Evolutionary conservation across 92 coral and sea anemone species (phyloP), one percentile per base, ranked within the genome.

Genomic region (Umimayanthus kanabou): DNA sequence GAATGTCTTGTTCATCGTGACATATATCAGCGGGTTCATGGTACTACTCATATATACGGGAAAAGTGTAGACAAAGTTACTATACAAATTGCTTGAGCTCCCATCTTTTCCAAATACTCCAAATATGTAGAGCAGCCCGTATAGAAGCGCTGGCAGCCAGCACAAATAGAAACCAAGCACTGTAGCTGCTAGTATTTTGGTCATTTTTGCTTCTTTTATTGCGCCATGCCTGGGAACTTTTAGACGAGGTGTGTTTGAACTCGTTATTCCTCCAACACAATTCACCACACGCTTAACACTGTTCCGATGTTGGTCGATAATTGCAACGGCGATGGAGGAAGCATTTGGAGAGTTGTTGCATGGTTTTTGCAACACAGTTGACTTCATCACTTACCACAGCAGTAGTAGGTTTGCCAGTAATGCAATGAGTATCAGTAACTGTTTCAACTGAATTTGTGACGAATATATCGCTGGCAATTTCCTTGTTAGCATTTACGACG

Each of bases 1-100:
- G 45, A 77, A 77, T 22, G 81, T 50, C 30, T 77, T 77, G 81
- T 77, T 77, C 81, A 77, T 33, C 37, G 37, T 33, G 37, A 33
- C 37, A 33, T 33, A 33, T 33, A 33, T 33, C 37, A 33, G 37
- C 37, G 37, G 37, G 37, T 33, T 33, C 2, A 33, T 33, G 37
- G 37, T 33, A 33, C 37, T 33, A 33, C 37, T 33, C 37, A 33
- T 33, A 33, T 33, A 33, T 33, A 33, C 37, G 2, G 37, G 37
- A 33, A 33, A 33, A 33, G 37, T 33, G 37, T 33, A 33, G 37
- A 33, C 37, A 33, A 33, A 33, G 37, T 33, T 33, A 33, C 37
- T 33, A 33, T 33, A 33, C 37, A 33, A 33, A 2, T 33, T 0
- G 37, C 37, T 33, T 2, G 37, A 33, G 2, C 37, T 33, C 2